Percentiles rank a stretch among this genome's conserved stretches.
These are phyloP conservation scores for Drusus annulatus DNA, from an alignment of 1,140 invertebrate genomes.

Conservation along the genomic window DNA sequence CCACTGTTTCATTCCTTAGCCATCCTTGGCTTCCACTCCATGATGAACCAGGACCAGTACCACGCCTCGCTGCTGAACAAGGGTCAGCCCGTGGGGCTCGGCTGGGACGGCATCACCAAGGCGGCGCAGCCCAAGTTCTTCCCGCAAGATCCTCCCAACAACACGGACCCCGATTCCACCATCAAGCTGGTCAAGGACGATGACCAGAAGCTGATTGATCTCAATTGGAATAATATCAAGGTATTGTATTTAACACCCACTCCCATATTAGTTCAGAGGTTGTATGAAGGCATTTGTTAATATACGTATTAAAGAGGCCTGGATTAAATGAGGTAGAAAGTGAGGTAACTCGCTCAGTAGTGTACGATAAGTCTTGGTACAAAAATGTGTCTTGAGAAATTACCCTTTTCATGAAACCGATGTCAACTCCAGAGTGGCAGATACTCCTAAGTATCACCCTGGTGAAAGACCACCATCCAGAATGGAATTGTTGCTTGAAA, in stretches of 20 bases:
- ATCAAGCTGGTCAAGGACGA: conserved; percentile 91
- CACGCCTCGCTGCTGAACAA: conserved; percentile 95
- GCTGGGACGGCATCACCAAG: conserved; percentile 95
- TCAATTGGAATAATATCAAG: conserved; percentile 99
- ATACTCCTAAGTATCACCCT: too few relatives aligned
- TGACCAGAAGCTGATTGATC: conserved; percentile 87
- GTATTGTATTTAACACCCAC: conserved; percentile 67
- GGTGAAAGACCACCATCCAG: too few relatives aligned
- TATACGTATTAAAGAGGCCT: too few relatives aligned
- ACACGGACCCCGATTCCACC: conserved; percentile 92
- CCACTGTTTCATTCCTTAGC: conserved; percentile 74
- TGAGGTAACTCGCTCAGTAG: too few relatives aligned
- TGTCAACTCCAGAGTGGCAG: too few relatives aligned
- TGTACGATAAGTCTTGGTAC: too few relatives aligned
- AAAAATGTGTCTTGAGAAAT: too few relatives aligned
- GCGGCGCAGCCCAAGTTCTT: conserved; percentile 92
- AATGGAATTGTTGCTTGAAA: too few relatives aligned
- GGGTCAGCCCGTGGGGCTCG: conserved; percentile 87
- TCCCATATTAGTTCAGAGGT: too few relatives aligned
- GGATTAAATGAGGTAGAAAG: too few relatives aligned
- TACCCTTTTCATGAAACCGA: too few relatives aligned
- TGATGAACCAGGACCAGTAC: conserved; percentile 99
- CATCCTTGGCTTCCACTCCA: conserved; percentile 98
- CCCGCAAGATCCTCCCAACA: conserved; percentile 94
- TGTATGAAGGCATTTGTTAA: too few relatives aligned